A percentile compares a stretch with the other conserved stretches of the same genome.
Conservation (phyloP, 2,888 invertebrate genomes). For the Apamea anceps region DNA sequence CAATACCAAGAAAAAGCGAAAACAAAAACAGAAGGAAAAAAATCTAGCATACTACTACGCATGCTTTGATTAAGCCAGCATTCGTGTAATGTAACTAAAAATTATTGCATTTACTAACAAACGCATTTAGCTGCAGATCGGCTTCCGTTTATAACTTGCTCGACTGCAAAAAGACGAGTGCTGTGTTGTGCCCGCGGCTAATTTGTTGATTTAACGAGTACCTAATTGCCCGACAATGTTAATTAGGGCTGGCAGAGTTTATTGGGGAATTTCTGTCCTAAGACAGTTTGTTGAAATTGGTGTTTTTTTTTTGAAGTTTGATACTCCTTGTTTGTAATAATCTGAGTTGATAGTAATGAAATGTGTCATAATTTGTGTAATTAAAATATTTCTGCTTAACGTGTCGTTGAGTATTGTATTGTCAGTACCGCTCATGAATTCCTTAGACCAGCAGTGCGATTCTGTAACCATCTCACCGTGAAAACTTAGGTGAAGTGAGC, state of each 20-base stretch:
- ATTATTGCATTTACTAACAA: slow-evolving; percentile 68
- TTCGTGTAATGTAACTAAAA: slow-evolving; percentile 61
- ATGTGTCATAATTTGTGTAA: background rate
- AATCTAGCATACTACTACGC: background rate
- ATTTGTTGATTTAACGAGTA: slow-evolving; percentile 85
- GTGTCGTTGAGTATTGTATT: background rate
- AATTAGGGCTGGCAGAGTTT: slow-evolving; percentile 76
- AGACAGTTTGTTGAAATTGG: background rate
- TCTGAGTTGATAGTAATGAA: background rate
- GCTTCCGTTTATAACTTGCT: slow-evolving; percentile 65
- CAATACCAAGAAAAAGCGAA: slow-evolving; percentile 28
- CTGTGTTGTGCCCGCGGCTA: slow-evolving; percentile 76
- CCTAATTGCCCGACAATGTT: slow-evolving; percentile 84
- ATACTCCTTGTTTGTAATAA: background rate
- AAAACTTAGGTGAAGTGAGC: too few relatives aligned
- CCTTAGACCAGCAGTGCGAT: too few relatives aligned
- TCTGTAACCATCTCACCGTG: too few relatives aligned
- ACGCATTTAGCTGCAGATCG: slow-evolving; percentile 56
- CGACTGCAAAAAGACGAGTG: slow-evolving; percentile 80
- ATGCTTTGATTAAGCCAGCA: slow-evolving; percentile 56
- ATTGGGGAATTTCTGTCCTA: background rate
- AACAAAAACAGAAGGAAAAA: slow-evolving; percentile 19
- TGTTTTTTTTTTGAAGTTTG: background rate
- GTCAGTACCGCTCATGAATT: background rate
- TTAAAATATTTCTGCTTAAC: background rate